Percentiles rank a stretch among this genome's conserved stretches.
Conservation (phyloP, 2,113 vertebrate genomes). For the Arizona elegans region DNA sequence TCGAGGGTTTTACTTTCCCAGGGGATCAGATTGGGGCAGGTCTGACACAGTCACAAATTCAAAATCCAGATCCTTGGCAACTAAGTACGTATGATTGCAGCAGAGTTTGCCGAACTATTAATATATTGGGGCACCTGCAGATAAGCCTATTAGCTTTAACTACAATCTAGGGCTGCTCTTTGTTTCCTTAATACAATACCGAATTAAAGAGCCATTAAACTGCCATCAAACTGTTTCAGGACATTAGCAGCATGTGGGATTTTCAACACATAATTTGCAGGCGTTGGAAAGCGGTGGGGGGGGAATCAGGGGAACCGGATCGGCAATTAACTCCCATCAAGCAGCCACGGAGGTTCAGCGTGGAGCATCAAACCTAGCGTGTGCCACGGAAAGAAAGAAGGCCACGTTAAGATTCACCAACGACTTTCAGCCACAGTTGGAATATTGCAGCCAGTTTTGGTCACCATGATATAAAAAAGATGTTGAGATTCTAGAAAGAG, state of each 20-base stretch:
- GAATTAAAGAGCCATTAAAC: neutral
- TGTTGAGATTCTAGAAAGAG: neutral
- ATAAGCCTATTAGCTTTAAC: neutral
- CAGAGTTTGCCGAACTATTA: constrained; percentile 9
- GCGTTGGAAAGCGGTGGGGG: no score
- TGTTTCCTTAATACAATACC: neutral
- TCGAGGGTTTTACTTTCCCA: no score
- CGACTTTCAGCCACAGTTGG: neutral
- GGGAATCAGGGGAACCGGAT: neutral
- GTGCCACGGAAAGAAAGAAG: neutral
- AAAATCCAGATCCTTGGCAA: no score
- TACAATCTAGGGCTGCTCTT: neutral
- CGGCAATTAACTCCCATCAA: neutral
- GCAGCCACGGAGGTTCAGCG: neutral
- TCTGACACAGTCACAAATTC: no score
- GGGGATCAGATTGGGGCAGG: no score
- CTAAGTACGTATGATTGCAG: neutral
- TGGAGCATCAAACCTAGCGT: neutral
- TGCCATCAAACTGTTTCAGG: neutral
- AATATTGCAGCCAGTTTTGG: neutral
- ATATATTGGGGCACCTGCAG: constrained; percentile 1
- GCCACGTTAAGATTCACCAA: neutral
- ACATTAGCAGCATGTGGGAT: constrained; percentile 1
- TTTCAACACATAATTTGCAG: neutral
- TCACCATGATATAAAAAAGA: neutral